Evolutionary conservation across 2,888 invertebrate genomes (phyloP), one percentile per base, ranked within the genome.

Genomic region (Tholera decimalis): DNA sequence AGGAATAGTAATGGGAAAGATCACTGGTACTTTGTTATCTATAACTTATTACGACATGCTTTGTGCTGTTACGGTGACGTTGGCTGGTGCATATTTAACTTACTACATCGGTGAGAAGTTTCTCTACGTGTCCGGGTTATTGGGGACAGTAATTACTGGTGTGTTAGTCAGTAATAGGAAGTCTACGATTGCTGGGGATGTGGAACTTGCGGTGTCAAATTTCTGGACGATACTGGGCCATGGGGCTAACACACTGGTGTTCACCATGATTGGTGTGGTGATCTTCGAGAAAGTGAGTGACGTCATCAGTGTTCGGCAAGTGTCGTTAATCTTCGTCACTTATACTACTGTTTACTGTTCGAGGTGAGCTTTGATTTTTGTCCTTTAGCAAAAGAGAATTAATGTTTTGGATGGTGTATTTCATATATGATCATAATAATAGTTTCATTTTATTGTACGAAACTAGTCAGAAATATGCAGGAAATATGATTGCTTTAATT

Each of bases 231-330:
- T 95, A 46, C 28, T 93, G 60, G 87, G 90, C 0, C 90, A 93
- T 64, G 82, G 87, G 7, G 91, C 92, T 5, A 97, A 97, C 77
- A 96, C 96, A 0, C 83, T 97, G 13, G 93, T 97, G 41, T 97
- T 97, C 70, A 95, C 96, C 0, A 94, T 97, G 84, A 96, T 96
- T 0, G 96, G 97, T 0, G 96, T 96, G 15, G 96, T 96, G 37
- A 96, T 97, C 26, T 94, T 96, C 46, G 96, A 96, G 77, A 96
- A 91, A 68, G 88, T 95, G 18, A 92, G 92, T 43, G 88, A 93
- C 54, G 91, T 96, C 13, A 89, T 95, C 26, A 91, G 86, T 41
- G 90, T 92, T 11, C 79, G 91, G 8, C 94, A 94, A 68, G 85
- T 93, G 1, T 87, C 95, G 2, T 62, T 94, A 66, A 82, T 93